Evolutionary conservation across 2,113 vertebrate genomes (phyloP).

Genomic region (Noctilio leporinus): DNA sequence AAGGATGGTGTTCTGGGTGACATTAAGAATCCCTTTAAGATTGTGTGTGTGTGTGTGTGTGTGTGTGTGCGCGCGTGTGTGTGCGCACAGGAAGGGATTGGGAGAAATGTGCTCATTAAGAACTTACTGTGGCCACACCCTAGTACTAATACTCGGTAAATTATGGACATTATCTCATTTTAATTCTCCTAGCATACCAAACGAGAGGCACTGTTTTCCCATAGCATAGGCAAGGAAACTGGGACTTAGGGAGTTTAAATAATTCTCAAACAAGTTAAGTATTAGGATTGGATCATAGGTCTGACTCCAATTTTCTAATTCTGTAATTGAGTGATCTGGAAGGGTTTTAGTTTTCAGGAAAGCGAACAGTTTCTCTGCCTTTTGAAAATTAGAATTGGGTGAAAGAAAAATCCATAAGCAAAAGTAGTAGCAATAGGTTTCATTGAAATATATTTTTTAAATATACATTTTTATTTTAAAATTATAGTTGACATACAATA

Average conservation of each 20-base stretch:
- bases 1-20: not conserved
- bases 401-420: not conserved
- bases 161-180: not conserved
- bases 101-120: not conserved
- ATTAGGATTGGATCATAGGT: not conserved
- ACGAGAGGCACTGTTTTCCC: not conserved
- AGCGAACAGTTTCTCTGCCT: not conserved
- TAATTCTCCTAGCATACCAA: not conserved
- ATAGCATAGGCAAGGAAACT: not conserved
- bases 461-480: not conserved
- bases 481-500: not conserved
- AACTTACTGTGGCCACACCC: not conserved
- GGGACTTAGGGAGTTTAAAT: not conserved
- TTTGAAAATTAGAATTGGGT: not conserved
- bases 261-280: not conserved
- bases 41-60: not conserved
- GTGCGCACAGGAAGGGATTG: accelerated
- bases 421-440: not conserved
- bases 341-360: not conserved
- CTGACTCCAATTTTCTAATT: not conserved
- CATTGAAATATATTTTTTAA: not conserved
- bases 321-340: not conserved
- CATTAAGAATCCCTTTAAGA: not conserved
- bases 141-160: not conserved
- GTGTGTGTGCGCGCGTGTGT: not conserved